Percentiles rank a stretch among this genome's conserved stretches.
Evolutionary conservation across 2,113 vertebrate genomes (phyloP).

Genomic region (Nanger granti): DNA sequence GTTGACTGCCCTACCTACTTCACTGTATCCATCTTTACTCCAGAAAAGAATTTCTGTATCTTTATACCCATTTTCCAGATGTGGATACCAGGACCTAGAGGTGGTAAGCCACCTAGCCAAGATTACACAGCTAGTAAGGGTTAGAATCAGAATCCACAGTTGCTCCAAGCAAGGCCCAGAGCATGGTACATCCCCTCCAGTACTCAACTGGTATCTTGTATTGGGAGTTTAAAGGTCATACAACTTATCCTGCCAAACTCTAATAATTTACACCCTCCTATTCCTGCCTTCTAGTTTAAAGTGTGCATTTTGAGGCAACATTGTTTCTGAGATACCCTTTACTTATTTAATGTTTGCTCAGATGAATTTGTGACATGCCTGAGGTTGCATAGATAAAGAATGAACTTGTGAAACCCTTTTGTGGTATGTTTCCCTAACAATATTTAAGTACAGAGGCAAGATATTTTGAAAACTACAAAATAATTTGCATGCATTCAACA

Average conservation of each 20-base stretch:
- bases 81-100: not conserved
- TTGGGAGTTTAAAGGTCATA: fast-evolving
- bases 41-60: not conserved
- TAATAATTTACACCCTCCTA: not conserved
- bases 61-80: not conserved
- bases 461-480: not conserved
- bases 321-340: not conserved
- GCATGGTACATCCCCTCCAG: not conserved
- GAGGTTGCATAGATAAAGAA: not conserved
- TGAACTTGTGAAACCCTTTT: not conserved
- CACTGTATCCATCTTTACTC: not conserved
- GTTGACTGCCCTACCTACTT: not conserved
- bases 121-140: not conserved
- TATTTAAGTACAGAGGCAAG: not conserved
- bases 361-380: not conserved
- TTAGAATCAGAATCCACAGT: not conserved
- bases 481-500: not conserved
- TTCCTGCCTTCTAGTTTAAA: not conserved
- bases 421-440: not conserved
- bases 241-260: not conserved
- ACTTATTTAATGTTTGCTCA: not conserved
- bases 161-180: not conserved
- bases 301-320: not conserved
- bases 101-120: not conserved
- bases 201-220: not conserved